Evolutionary conservation across 1,140 invertebrate species (phyloP).

Genomic region (Varroa destructor): DNA sequence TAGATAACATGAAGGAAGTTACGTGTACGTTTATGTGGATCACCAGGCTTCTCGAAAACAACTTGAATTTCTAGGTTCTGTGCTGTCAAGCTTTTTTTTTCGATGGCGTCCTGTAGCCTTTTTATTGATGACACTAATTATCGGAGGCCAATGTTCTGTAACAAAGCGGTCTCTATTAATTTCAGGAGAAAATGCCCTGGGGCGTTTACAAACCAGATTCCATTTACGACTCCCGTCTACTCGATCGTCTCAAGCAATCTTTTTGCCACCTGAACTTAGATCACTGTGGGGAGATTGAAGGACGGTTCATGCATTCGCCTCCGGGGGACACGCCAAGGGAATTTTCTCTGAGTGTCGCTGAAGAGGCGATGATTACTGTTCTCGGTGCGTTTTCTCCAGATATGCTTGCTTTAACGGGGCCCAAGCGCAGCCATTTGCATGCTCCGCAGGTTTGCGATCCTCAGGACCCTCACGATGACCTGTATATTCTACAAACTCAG

Average conservation of each 20-base stretch:
- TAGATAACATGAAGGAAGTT: no score
- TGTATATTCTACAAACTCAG: slow-evolving; percentile 52
- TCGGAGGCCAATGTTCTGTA: no score
- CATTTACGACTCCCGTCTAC: slow-evolving; percentile 44
- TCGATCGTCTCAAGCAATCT: slow-evolving; percentile 71
- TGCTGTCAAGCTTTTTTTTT: no score
- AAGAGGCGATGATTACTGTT: slow-evolving; percentile 1
- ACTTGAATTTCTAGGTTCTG: no score
- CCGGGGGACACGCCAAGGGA: neutral
- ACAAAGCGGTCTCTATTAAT: neutral
- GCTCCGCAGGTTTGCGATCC: slow-evolving; percentile 62
- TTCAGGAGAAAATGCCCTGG: slow-evolving; percentile 35
- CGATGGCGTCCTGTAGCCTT: no score
- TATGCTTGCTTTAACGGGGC: slow-evolving; percentile 65
- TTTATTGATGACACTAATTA: no score
- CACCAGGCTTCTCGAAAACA: no score
- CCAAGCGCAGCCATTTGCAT: slow-evolving; percentile 51
- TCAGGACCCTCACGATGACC: slow-evolving; percentile 83
- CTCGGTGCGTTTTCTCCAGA: slow-evolving; percentile 75
- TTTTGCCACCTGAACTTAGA: slow-evolving; percentile 82
- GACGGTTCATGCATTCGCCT: neutral
- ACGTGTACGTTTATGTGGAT: no score
- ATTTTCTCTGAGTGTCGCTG: neutral
- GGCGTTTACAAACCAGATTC: slow-evolving; percentile 56
- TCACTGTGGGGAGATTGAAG: slow-evolving; percentile 50